Base-by-base conservation (phyloP, 2,888 invertebrate genomes). In the Cephus runcator region DNA sequence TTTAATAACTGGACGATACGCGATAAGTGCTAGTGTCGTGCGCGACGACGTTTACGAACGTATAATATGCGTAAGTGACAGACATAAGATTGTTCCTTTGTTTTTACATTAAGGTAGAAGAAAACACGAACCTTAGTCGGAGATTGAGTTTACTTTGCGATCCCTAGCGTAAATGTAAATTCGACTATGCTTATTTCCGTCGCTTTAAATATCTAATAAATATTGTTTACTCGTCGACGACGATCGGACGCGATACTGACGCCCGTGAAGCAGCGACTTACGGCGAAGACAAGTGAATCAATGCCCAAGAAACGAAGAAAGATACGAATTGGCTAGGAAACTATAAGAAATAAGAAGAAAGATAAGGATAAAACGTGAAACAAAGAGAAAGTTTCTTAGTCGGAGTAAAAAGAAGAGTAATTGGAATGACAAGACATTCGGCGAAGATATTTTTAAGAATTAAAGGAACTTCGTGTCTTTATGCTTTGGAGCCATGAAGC, bases 301-400 rank as follows among this genome's bases (percentile, higher is more conserved):
- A 84, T 84, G 84, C 84, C 84, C 84, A 80, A 75, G 80, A 79
- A 76, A 77, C 1, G 23, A 33, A 71, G 4, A 33, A 11, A 34
- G 12, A 12, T 15, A 30, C 31, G 31, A 71, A 33, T 71, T 71
- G 6, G 71, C 33, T 33, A 12, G 56, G 6, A 77, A 81, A 79
- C 76, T 75, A 83, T 34, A 11, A 56, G 4, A 69, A 23, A 74
- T 23, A n/a, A 74, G 35, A 30, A n/a, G 4, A 31, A 6, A 77
- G 4, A 77, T 4, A 73, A 71, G 3, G 40, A 73, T 12, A 33
- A 34, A 12, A 35, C 69, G 30, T n/a, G 23, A 33, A 34, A 35
- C 15, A 69, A 11, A 76, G 33, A 4, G 33, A 12, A 34, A n/a
- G 9, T 23, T 15, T 40, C 6, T 56, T 56, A 9, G 15, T 40